Base-by-base conservation (phyloP, 2,797 vertebrate species). In the Coracias cyanogaster region DNA sequence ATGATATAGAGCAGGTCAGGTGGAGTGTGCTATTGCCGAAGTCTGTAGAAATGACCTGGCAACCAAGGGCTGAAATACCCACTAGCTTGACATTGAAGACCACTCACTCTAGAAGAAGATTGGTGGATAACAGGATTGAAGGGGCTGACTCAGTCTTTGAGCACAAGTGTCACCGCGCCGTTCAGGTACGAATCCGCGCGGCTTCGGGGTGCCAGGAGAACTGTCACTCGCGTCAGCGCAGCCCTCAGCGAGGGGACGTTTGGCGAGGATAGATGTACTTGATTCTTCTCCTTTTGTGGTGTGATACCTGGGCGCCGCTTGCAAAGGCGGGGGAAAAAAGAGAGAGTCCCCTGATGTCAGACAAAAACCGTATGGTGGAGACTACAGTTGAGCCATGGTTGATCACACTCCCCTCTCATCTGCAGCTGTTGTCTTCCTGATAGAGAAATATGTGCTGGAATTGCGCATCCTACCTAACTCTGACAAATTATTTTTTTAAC, bases 401-500 rank as follows among this genome's bases (percentile, higher is more conserved):
- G 87, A 76, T 87, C 91, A 55, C 92, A 9, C 79, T 87, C 72
- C 43, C 52, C 72, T 93, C 55, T 71, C 74, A 80, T 69, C 64
- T 60, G 25, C 86, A 95, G 76, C 91, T 85, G 79, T 52, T 92
- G 91, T 64, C 60, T 76, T 86, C 52, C 57, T 15, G 31, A 67
- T 74, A 22, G 84, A 87, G 65, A 97, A 94, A 95, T 88, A 57
- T 33, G 60, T 66, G 74, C 64, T 93, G 90, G 90, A 97, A 89
- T 20, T 90, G 77, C 22, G 6, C 20, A 10, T 33, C 89, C 89
- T 35, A 21, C 89, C 89, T 20, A n/a, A n/a, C 25, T 43, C 60
- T 57, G 49, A 17, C 73, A 15, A 16, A 17, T 82, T 65, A n/a
- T 35, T 82, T 48, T 46, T 37, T 29, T 52, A 48, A 82, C 52